phyloP scores from a whole-genome alignment of 2,113 vertebrate species.

The Cathartes aura region DNA sequence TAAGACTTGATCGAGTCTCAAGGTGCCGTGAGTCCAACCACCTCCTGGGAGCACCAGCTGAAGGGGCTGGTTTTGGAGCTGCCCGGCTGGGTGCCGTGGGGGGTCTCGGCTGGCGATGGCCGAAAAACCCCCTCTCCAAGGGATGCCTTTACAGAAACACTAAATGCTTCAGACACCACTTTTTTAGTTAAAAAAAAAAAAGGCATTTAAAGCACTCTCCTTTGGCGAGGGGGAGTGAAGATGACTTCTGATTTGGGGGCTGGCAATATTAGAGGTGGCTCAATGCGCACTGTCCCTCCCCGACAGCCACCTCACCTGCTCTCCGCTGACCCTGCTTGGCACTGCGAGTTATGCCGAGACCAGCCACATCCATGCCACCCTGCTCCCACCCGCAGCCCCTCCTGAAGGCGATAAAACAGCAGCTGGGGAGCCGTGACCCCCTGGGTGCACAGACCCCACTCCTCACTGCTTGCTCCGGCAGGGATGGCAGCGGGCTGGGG shows the following conservation, averaged over 20 bases:
- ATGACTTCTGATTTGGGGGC: neutral
- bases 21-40: neutral
- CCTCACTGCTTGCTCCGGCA: neutral
- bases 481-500: neutral
- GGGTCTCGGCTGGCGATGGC: fast-evolving
- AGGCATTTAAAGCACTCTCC: neutral
- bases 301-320: fast-evolving
- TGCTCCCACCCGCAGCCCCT: neutral
- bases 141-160: neutral
- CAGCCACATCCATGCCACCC: neutral
- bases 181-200: neutral
- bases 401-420: neutral
- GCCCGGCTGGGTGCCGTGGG: neutral
- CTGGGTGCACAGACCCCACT: neutral
- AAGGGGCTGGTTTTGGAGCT: neutral
- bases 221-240: neutral
- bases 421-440: neutral
- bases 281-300: neutral
- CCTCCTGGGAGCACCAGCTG: neutral
- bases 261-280: neutral
- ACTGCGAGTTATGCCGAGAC: fast-evolving
- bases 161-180: neutral
- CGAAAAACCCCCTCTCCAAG: neutral
- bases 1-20: neutral
- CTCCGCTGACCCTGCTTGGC: neutral